These are phyloP conservation scores for Dipodomys ordii DNA, from an alignment of 2,113 vertebrate species.

Conservation along the genomic window DNA sequence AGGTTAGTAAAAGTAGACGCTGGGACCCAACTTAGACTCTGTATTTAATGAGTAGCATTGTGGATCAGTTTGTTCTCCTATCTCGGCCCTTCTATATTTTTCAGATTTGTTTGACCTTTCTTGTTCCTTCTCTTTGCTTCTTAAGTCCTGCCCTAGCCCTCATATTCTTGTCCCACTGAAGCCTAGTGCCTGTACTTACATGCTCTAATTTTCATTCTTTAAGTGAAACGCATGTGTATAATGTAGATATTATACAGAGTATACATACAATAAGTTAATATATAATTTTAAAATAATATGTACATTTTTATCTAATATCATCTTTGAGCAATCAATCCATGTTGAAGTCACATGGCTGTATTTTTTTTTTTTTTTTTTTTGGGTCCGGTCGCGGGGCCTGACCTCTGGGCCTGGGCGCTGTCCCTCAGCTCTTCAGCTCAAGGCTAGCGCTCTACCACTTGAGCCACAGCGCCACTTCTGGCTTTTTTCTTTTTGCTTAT, in stretches of 20 bases:
- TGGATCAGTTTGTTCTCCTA: neutral
- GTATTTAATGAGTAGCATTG: neutral
- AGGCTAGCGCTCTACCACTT: too few relatives aligned
- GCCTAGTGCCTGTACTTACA: fast-evolving
- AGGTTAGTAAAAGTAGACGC: neutral
- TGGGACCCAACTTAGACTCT: too few relatives aligned
- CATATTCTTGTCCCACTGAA: neutral
- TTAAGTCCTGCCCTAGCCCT: too few relatives aligned
- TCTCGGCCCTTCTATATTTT: too few relatives aligned
- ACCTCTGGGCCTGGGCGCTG: too few relatives aligned
- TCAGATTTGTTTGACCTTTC: neutral
- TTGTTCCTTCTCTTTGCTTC: neutral
- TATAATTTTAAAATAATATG: too few relatives aligned
- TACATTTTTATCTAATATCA: neutral
- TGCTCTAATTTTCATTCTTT: neutral
- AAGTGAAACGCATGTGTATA: neutral
- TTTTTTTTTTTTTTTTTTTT: too few relatives aligned
- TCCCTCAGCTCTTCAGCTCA: too few relatives aligned
- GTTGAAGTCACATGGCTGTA: neutral
- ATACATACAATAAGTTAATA: too few relatives aligned
- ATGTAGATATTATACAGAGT: neutral
- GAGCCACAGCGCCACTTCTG: too few relatives aligned
- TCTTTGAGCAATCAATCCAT: neutral
- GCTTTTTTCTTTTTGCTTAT: too few relatives aligned
- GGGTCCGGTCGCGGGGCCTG: too few relatives aligned